Base-by-base conservation (phyloP, 2,888 invertebrate genomes). In the Eupithecia exiguata region DNA sequence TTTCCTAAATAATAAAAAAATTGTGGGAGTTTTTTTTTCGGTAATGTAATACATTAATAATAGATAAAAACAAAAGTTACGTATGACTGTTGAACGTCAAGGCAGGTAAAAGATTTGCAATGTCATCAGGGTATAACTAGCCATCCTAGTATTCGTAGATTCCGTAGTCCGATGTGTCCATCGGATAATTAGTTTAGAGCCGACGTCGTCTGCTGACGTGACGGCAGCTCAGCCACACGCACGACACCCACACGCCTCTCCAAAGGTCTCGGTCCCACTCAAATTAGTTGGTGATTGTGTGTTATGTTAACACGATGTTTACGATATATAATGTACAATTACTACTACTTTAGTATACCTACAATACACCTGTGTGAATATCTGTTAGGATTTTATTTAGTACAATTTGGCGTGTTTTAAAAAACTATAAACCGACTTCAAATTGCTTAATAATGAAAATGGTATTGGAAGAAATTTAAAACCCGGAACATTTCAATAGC, bases 191-290 rank as follows among this genome's bases (percentile, higher is more conserved):
- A 6, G 30, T 21, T 35, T 53, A n/a, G 21, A 14, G 4, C 40
- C 69, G 66, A 30, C 21, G 53, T 35, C 53, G 53, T 0, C 71
- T 65, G 46, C 18, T n/a, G 46, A 46, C 18, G 18, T 18, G 46
- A 18, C 46, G 18, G 46, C 9, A 43, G 77, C 74, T 76, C 77
- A 74, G 77, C 74, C 76, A 72, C 79, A 76, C 72, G 72, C 74
- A 38, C 62, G 66, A 69, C 70, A 38, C 78, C 78, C 77, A 74
- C 77, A 74, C 76, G 78, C 77, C 46, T 43, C 68, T 58, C 36
- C n/a, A 70, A 76, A 78, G 78, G 79, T 78, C 77, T 79, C 75
- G 79, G 78, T 72, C 74, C 66, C 74, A 49, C 74, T 77, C n/a
- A n/a, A 72, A 53, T 72, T 70, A 71, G 70, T 68, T 30, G 1